Conservation (phyloP, 2,797 vertebrate genomes). For the Pantherophis vulpinus region DNA sequence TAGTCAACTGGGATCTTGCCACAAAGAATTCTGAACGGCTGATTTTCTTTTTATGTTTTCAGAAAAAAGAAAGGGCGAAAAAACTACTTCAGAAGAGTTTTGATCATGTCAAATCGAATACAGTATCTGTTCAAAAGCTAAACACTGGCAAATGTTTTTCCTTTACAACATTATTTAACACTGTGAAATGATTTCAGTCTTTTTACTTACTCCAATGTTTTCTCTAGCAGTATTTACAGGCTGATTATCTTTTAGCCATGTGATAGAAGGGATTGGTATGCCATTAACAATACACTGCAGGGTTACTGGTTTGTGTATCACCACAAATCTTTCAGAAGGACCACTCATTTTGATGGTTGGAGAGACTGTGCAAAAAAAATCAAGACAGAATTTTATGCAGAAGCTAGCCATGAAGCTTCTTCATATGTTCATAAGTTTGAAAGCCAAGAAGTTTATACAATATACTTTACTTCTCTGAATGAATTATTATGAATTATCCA, state of each 20-base stretch:
- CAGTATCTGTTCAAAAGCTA: neutral
- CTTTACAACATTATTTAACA: neutral
- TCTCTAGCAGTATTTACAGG: conserved; percentile 86
- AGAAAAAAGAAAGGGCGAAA: neutral
- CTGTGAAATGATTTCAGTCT: conserved; percentile 13
- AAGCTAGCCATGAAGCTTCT: neutral
- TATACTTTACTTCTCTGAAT: neutral
- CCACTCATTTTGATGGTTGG: conserved; percentile 85
- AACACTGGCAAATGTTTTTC: neutral
- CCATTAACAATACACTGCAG: conserved; percentile 89
- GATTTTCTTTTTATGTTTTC: neutral
- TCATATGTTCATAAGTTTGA: neutral
- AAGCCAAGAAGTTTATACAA: neutral
- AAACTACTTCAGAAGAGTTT: neutral
- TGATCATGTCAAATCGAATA: neutral
- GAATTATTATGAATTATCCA: neutral
- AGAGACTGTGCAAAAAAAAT: conserved; percentile 76
- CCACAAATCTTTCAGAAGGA: conserved; percentile 79
- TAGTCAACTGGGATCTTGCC: neutral
- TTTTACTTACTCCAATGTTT: conserved; percentile 78
- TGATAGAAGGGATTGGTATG: conserved; percentile 87
- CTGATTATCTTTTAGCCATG: conserved; percentile 90
- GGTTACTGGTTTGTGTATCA: conserved; percentile 78
- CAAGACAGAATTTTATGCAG: neutral
- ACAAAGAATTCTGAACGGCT: neutral